Percentiles rank a stretch among this genome's conserved stretches.
phyloP scores from a whole-genome alignment of 2,888 invertebrate species.

The Frankliniella intonsa region DNA sequence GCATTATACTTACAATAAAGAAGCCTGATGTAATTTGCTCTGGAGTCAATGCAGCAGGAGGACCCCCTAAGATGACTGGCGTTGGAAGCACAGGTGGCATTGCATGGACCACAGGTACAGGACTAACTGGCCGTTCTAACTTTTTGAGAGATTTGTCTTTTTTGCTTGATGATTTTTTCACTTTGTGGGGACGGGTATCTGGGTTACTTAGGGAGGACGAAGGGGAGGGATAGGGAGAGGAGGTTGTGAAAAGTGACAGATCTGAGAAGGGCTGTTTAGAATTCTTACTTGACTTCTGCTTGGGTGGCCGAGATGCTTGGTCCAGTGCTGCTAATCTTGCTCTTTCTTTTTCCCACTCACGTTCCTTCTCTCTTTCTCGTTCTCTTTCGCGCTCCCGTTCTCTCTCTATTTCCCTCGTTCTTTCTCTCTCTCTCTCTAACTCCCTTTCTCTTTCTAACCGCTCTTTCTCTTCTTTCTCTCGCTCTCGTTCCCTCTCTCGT shows the following conservation, averaged over 20 bases:
- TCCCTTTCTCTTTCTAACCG: background rate
- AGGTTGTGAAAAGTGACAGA: conserved; percentile 17
- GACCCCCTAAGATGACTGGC: background rate
- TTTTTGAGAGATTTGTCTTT: conserved; percentile 9
- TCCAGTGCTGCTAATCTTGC: background rate
- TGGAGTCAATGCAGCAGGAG: background rate
- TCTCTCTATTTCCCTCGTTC: background rate
- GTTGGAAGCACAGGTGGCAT: background rate
- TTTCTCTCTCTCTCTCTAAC: background rate
- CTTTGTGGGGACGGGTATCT: conserved; percentile 15
- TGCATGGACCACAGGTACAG: background rate
- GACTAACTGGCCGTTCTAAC: conserved; percentile 12
- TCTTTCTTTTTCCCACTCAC: conserved; percentile 9
- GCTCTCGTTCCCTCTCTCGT: background rate
- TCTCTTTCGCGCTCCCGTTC: conserved; percentile 4
- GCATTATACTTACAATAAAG: conserved; percentile 2
- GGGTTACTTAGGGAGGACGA: background rate
- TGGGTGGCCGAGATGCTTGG: conserved; percentile 12
- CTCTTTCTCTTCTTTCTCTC: background rate
- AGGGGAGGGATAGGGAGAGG: background rate
- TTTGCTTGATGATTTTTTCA: conserved; percentile 25
- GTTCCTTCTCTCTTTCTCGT: background rate
- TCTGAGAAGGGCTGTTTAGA: conserved; percentile 2
- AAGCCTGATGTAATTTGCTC: conserved; percentile 17
- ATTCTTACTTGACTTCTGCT: conserved; percentile 17